Percentiles rank a stretch among this genome's conserved stretches.
Conservation (phyloP, 2,113 vertebrate species). For the Pogonocichla stellata region DNA sequence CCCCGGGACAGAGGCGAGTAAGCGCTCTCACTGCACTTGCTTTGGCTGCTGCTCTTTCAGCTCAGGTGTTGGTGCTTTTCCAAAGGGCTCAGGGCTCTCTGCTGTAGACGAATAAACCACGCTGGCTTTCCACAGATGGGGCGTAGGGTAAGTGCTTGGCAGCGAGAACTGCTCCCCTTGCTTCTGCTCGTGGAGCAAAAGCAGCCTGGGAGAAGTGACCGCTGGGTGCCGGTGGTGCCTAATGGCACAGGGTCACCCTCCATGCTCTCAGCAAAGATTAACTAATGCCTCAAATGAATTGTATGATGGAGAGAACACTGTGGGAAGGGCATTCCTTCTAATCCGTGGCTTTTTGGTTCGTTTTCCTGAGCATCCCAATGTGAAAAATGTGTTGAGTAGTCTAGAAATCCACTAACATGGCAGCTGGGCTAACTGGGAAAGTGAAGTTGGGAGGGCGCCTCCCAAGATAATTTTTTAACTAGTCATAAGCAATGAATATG, state of each 20-base stretch:
- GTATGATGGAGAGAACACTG: neutral
- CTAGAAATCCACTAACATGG: neutral
- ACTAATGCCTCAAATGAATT: neutral
- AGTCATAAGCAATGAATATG: neutral
- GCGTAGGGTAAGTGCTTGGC: neutral
- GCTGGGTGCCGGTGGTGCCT: rapidly evolving
- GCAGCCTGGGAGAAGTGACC: neutral
- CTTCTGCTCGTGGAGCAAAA: neutral
- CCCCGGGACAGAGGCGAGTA: neutral
- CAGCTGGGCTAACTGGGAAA: neutral
- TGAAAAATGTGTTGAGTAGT: neutral
- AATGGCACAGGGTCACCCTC: neutral
- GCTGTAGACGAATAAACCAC: neutral
- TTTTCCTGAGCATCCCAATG: neutral
- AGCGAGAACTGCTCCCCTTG: neutral
- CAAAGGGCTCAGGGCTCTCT: neutral
- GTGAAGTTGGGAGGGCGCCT: neutral
- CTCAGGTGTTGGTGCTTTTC: neutral
- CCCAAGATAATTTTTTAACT: neutral
- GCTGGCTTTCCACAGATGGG: neutral
- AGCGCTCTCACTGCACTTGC: neutral
- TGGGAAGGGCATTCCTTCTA: neutral
- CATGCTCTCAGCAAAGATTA: neutral
- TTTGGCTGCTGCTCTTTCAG: neutral
- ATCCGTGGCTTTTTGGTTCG: neutral